These are phyloP conservation scores for Montipora foliosa DNA, from an alignment of 64 coral and sea anemone species.

Conservation along the genomic window DNA sequence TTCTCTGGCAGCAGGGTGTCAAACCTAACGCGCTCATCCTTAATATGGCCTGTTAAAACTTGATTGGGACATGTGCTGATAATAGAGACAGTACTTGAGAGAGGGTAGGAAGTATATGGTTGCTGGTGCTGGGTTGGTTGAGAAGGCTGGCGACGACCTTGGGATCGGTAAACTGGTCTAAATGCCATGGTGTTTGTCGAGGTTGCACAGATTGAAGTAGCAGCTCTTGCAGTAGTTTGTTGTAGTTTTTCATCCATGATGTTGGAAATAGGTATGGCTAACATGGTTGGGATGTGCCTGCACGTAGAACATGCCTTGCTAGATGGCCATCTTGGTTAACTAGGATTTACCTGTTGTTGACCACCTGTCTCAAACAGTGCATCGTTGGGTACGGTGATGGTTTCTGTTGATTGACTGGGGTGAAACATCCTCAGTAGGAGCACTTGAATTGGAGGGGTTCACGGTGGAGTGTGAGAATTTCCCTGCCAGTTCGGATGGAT, in stretches of 20 bases:
- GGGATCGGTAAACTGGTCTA: background rate
- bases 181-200: background rate
- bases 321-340: background rate
- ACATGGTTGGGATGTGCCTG: background rate
- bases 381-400: background rate
- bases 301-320: background rate
- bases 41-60: background rate
- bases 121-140: background rate
- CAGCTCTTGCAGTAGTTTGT: background rate
- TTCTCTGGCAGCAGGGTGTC: background rate
- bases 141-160: background rate
- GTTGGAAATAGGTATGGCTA: background rate
- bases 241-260: background rate
- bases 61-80: background rate
- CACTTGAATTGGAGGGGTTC: background rate
- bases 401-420: background rate
- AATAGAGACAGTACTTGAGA: background rate
- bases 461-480: background rate
- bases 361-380: background rate
- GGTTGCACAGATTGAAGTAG: background rate
- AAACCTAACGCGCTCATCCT: background rate
- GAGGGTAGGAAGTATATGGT: background rate
- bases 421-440: background rate
- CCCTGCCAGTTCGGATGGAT: background rate
- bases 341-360: background rate